Conservation (phyloP, 1,140 invertebrate species). For the Solen grandis region DNA sequence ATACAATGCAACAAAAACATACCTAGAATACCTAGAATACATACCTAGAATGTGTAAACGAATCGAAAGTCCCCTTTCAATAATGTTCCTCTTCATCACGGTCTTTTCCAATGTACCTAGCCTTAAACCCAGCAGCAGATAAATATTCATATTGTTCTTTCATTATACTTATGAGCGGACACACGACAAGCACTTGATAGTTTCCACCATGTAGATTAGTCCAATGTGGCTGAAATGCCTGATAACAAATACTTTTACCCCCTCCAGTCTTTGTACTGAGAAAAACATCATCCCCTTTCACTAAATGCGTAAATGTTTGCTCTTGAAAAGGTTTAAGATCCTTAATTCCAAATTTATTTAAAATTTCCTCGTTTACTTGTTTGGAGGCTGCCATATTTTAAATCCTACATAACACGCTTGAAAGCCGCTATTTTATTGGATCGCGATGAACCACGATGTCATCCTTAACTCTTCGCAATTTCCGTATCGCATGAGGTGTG, state of each 20-base stretch:
- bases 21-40: neutral
- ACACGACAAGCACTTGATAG: constrained; percentile 20
- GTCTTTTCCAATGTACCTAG: constrained; percentile 14
- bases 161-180: no score
- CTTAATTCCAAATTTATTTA: neutral
- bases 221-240: neutral
- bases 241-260: constrained; percentile 26
- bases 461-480: no score
- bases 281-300: constrained; percentile 7
- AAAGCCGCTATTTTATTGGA: no score
- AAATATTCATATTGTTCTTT: constrained; percentile 13
- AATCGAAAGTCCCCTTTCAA: constrained; percentile 4
- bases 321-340: neutral
- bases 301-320: neutral
- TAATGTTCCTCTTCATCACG: neutral
- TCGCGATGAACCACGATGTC: no score
- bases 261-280: neutral
- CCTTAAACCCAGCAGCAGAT: neutral
- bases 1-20: no score
- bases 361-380: no score
- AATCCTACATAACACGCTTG: no score
- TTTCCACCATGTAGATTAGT: neutral
- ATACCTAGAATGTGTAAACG: neutral
- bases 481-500: no score
- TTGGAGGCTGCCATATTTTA: no score